phyloP scores from a whole-genome alignment of 2,113 vertebrate species.

The Lycaon pictus region DNA sequence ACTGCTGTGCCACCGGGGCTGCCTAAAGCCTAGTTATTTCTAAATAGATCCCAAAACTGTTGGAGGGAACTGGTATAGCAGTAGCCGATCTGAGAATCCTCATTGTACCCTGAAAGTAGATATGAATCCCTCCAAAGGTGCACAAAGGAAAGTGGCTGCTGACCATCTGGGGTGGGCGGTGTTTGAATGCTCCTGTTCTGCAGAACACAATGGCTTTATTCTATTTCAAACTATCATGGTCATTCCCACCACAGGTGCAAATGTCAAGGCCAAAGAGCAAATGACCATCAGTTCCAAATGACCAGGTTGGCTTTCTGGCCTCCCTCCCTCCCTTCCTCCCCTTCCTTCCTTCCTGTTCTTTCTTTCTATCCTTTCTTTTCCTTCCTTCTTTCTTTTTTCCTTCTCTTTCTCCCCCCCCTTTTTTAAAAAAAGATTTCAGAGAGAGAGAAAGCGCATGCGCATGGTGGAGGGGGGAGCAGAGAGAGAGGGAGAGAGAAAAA shows the following conservation, averaged over 20 bases:
- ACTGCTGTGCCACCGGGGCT: too few relatives aligned
- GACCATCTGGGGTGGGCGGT: neutral
- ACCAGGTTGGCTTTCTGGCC: neutral
- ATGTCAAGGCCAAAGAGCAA: neutral
- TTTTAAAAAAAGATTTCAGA: neutral
- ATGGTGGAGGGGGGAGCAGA: neutral
- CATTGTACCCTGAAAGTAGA: neutral
- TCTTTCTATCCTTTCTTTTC: too few relatives aligned
- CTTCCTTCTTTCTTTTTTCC: too few relatives aligned
- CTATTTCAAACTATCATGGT: neutral
- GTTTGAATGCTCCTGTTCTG: neutral
- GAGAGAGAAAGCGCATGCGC: neutral
- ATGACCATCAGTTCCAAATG: neutral
- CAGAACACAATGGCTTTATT: neutral
- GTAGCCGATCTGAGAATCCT: neutral
- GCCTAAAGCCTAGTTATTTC: conserved; percentile 7
- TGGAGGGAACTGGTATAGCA: neutral
- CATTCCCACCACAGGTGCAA: neutral
- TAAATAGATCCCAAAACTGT: neutral
- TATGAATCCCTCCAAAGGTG: neutral
- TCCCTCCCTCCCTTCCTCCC: neutral
- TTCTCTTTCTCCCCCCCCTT: neutral
- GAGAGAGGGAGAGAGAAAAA: neutral
- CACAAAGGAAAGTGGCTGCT: neutral
- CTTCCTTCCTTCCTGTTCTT: too few relatives aligned